A percentile compares a stretch with the other conserved stretches of the same genome.
Conservation (phyloP, 2,888 invertebrate genomes). For the Salpingus planirostris region DNA sequence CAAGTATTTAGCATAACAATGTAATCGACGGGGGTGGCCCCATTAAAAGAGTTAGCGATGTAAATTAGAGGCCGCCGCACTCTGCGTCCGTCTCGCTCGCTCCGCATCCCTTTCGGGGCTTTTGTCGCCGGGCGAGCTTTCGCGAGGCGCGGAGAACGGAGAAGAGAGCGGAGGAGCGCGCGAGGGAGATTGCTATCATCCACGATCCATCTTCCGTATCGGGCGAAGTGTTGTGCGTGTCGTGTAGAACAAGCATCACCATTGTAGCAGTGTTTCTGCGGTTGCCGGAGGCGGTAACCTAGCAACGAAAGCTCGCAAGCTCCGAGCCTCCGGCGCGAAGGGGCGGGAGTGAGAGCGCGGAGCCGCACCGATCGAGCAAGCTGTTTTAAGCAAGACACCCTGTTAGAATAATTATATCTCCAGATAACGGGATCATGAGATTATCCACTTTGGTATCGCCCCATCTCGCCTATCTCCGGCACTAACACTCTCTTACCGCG, state of each 20-base stretch:
- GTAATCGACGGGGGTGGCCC: constrained; percentile 8
- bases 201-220: constrained; percentile 39
- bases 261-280: constrained; percentile 44
- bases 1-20: no score
- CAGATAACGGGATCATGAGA: constrained; percentile 44
- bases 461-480: constrained; percentile 37
- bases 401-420: constrained; percentile 45
- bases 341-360: constrained; percentile 22
- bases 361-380: constrained; percentile 38
- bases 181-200: constrained; percentile 35
- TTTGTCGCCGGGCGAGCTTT: no score
- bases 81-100: no score
- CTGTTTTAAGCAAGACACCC: constrained; percentile 45
- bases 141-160: no score
- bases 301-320: constrained; percentile 31
- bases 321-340: neutral
- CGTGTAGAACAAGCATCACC: constrained; percentile 44
- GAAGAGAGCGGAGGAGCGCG: constrained; percentile 11
- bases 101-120: no score
- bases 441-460: constrained; percentile 42
- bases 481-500: constrained; percentile 35
- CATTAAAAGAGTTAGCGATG: constrained; percentile 28
- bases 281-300: constrained; percentile 40
- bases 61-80: no score
- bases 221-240: constrained; percentile 40